Base-by-base conservation (phyloP, 2,113 vertebrate species). In the Ahaetulla prasina region DNA sequence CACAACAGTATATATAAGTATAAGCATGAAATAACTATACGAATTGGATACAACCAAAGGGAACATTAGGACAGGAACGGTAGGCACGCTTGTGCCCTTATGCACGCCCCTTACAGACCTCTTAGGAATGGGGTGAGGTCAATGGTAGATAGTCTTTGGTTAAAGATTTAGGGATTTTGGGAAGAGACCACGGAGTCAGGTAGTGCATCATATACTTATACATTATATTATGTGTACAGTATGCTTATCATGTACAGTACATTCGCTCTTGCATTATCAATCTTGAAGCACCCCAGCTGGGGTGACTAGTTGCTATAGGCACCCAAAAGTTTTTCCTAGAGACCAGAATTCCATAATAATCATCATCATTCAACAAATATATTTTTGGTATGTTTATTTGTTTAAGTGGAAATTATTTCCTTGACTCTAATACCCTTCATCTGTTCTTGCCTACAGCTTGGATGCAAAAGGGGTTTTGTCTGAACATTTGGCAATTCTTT, bases 261-360 rank as follows among this genome's bases (percentile, higher is more conserved):
- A n/a, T n/a, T n/a, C n/a, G n/a, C 86, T 93, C 90, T 8, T 49
- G 47, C 85, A 85, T 52, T 74, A 0, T 94, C 95, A 92, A 74
- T 68, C 68, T 84, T 49, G 52, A 87, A 0, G 43, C 55, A 92
- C 92, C 14, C 87, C 91, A 95, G 94, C 88, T 96, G 94, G 94
- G 94, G 94, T 0, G 0, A 49, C 93, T 88, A 57, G 95, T 96
- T 97, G 96, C 96, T 96, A 96, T 96, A 96, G 96, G 30, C 96
- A 97, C 97, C 92, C 27, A 90, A 96, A 96, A 95, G 94, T 89
- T 97, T 95, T 85, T 95, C 94, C 87, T 94, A 86, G 96, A 95
- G 96, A 97, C 95, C 92, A 93, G 88, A 84, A 95, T 88, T 94
- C 90, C 0, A 1, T 91, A 91, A 96, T 49, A 90, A 96, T 93